Base-by-base conservation (phyloP, 2,113 vertebrate species). In the Pholis gunnellus region DNA sequence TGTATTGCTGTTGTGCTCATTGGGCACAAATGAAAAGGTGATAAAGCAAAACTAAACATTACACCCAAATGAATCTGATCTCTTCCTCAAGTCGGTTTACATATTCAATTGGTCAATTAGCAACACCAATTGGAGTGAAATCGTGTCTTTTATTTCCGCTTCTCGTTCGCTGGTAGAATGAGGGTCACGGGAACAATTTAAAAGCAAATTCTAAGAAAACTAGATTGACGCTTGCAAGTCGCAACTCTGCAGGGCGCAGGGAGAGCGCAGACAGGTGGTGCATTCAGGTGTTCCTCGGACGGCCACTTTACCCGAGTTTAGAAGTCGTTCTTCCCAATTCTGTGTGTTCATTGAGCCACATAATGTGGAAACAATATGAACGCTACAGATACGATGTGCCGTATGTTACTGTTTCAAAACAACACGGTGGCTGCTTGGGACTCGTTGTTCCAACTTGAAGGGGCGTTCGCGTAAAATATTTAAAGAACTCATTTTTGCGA, bases 11-110 rank as follows among this genome's bases (percentile, higher is more conserved):
- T 1, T 31, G 0, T 29, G 20, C 6, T 29, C 15, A 17, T 2
- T 29, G 5, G 5, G 1, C 54, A 40, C 2, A 10, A 61, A 2
- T 20, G 14, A 0, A 8, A 0, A 11, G 0, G 1, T 4, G 7
- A 1, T 20, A 5, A 11, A 65, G 50, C 2, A 7, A 48, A 11
- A 40, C 1, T 40, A 14, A 31, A 50, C 14, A 61, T 10, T 6
- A 9, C 0, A 3, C 1, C 2, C 0, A 1, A 25, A 40, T 40
- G 0, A n/a, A 22, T 36, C 0, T 4, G 0, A 56, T 7, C 3
- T 11, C 1, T 5, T 56, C 18, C n/a, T 61, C 0, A 29, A 57
- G 75, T 70, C 57, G 48, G 48, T 34, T 0, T 31, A 8, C 0
- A 48, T 15, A 18, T 36, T n/a, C n/a, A n/a, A n/a, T n/a, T n/a